phyloP scores from a whole-genome alignment of 2,797 vertebrate genomes.

The Typhlichthys subterraneus region DNA sequence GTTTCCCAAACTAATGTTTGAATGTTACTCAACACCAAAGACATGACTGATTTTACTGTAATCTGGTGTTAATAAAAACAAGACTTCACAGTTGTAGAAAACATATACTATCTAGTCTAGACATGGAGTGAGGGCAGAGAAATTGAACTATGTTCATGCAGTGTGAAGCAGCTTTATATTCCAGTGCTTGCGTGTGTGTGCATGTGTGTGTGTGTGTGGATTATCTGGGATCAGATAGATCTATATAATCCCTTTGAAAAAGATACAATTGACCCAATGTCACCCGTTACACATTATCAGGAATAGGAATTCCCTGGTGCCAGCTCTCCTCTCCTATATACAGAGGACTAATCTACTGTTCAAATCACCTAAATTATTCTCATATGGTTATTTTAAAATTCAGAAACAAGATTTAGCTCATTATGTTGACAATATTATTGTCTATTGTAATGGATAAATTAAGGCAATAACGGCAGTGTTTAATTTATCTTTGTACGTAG shows the following conservation, averaged over 20 bases:
- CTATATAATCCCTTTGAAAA: conserved; percentile 64
- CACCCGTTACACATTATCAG: conserved; percentile 59
- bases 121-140: conserved; percentile 29
- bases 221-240: conserved; percentile 67
- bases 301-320: conserved; percentile 49
- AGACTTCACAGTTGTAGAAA: conserved; percentile 16
- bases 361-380: neutral
- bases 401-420: too few relatives aligned
- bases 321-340: neutral
- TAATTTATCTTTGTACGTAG: neutral
- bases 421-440: too few relatives aligned
- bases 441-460: too few relatives aligned
- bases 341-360: neutral
- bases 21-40: conserved; percentile 2
- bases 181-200: neutral
- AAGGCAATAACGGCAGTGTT: neutral
- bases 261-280: conserved; percentile 44
- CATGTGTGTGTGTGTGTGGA: conserved; percentile 41
- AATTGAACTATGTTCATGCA: conserved; percentile 23
- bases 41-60: neutral
- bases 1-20: neutral
- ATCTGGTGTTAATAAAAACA: neutral
- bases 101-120: conserved; percentile 11
- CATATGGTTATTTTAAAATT: too few relatives aligned
- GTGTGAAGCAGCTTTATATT: conserved; percentile 43